phyloP scores from a whole-genome alignment of 2,888 invertebrate genomes.

The Pollenia labialis region DNA sequence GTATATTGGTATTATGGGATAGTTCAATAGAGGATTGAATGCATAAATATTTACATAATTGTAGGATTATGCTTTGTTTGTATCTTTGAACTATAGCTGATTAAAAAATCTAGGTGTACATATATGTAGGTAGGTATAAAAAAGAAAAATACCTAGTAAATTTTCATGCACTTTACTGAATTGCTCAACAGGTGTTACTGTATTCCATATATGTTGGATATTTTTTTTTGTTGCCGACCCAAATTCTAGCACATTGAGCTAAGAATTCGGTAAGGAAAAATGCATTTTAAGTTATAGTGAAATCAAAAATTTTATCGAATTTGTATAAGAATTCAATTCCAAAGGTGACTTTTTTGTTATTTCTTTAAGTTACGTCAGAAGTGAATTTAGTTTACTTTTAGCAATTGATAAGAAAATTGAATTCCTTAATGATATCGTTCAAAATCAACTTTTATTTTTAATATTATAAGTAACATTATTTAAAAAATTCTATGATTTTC shows the following conservation, averaged over 20 bases:
- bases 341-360: neutral
- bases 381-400: neutral
- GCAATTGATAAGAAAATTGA: conserved; percentile 23
- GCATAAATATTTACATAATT: conserved; percentile 8
- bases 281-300: too few species aligned
- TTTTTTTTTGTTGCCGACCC: neutral
- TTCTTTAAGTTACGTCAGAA: conserved; percentile 28
- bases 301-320: too few species aligned
- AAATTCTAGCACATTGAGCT: neutral
- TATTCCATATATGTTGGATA: neutral
- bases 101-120: neutral
- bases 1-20: neutral
- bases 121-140: too few species aligned
- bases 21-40: conserved; percentile 30
- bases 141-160: too few species aligned
- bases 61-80: neutral
- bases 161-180: too few species aligned
- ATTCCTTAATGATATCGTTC: neutral
- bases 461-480: too few species aligned
- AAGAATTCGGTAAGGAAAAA: neutral
- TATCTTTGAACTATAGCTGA: neutral
- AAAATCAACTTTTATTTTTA: neutral
- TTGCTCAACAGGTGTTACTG: conserved; percentile 8
- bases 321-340: neutral
- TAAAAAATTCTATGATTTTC: too few species aligned